A percentile compares a stretch with the other conserved stretches of the same genome.
Evolutionary conservation across 2,888 invertebrate species (phyloP).

Genomic region (Artemia sinica): DNA sequence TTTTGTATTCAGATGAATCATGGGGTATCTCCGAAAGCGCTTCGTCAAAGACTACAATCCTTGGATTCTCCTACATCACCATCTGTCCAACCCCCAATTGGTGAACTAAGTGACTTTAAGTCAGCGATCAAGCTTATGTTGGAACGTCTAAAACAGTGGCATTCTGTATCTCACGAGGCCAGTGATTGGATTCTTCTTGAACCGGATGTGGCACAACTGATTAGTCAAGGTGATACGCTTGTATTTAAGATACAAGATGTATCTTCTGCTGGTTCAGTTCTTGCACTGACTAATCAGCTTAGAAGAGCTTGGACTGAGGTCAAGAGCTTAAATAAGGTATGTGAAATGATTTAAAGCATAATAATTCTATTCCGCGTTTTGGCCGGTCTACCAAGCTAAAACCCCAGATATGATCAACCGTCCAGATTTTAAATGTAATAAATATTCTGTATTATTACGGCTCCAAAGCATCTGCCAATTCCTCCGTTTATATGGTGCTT

Average conservation of each 20-base stretch:
- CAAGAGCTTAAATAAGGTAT: slow-evolving; percentile 43
- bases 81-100: not conserved
- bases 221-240: slow-evolving; percentile 56
- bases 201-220: slow-evolving; percentile 55
- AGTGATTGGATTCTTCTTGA: slow-evolving; percentile 44
- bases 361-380: no score
- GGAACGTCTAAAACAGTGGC: not conserved
- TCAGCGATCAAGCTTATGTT: not conserved
- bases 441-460: no score
- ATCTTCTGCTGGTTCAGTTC: slow-evolving; percentile 24
- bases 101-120: not conserved
- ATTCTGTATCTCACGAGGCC: not conserved
- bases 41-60: not conserved
- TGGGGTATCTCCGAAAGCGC: not conserved
- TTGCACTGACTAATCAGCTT: slow-evolving; percentile 35
- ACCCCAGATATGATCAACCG: no score
- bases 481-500: no score
- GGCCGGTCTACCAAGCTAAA: no score
- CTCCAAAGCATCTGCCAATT: no score
- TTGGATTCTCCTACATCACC: slow-evolving; percentile 9
- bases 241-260: slow-evolving; percentile 28
- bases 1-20: not conserved
- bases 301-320: slow-evolving; percentile 46
- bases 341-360: no score
- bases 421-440: no score